phyloP scores from a whole-genome alignment of 2,888 invertebrate genomes.

The Plebejus argus region DNA sequence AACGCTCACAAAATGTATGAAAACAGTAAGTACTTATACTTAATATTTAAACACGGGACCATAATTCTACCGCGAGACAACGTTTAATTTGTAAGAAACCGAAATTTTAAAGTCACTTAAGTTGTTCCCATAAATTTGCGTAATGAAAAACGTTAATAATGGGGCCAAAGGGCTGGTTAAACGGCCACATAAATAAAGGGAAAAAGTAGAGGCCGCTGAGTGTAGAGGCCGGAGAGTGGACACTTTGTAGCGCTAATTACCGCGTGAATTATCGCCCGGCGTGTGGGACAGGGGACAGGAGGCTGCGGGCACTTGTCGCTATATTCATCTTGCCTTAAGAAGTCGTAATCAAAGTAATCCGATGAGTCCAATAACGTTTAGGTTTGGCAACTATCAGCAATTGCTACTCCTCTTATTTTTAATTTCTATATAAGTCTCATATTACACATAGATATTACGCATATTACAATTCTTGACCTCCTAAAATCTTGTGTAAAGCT shows the following conservation, averaged over 20 bases:
- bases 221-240: constrained; percentile 60
- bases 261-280: constrained; percentile 64
- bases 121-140: constrained; percentile 17
- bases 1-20: background rate
- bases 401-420: too few relatives aligned
- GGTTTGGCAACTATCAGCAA: too few relatives aligned
- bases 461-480: too few relatives aligned
- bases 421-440: too few relatives aligned
- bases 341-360: too few relatives aligned
- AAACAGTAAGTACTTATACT: background rate
- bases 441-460: too few relatives aligned
- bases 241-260: constrained; percentile 78
- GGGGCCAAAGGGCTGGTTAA: constrained; percentile 54
- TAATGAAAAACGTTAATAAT: constrained; percentile 33
- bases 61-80: background rate
- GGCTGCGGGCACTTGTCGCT: background rate
- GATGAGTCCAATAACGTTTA: too few relatives aligned
- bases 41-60: background rate
- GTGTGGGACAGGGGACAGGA: constrained; percentile 38
- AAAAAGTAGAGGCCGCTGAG: constrained; percentile 59
- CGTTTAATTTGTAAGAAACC: constrained; percentile 21
- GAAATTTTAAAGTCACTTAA: constrained; percentile 19
- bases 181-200: constrained; percentile 62
- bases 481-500: too few relatives aligned
- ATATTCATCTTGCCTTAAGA: too few relatives aligned